A percentile compares a stretch with the other conserved stretches of the same genome.
These are phyloP conservation scores for Acheta domesticus DNA, from an alignment of 2,888 invertebrate genomes.

Conservation along the genomic window DNA sequence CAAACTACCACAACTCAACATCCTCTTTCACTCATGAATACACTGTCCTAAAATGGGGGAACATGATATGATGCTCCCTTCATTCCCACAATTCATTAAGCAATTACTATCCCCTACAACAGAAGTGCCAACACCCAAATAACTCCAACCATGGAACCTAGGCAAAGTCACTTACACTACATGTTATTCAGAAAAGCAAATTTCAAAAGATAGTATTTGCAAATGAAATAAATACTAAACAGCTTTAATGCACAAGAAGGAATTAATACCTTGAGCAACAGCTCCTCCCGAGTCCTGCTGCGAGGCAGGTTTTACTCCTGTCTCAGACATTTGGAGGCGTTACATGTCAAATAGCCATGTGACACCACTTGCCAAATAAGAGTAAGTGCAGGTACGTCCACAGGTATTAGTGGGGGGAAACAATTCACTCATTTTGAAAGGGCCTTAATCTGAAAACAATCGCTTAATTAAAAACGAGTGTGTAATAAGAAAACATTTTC, in stretches of 20 bases:
- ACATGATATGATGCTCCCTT: conserved; percentile 1
- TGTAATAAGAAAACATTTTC: too few relatives aligned
- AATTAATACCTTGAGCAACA: conserved; percentile 32
- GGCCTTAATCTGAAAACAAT: background rate
- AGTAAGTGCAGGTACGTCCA: background rate
- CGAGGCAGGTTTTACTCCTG: conserved; percentile 37
- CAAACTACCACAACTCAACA: too few relatives aligned
- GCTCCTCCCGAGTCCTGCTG: conserved; percentile 36
- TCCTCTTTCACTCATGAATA: too few relatives aligned
- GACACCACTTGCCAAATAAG: conserved; percentile 28
- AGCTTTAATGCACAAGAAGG: background rate
- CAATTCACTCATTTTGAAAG: background rate
- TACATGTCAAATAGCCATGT: conserved; percentile 34
- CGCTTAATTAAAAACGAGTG: too few relatives aligned
- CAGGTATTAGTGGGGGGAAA: too few relatives aligned
- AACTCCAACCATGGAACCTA: background rate
- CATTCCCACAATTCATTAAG: conserved; percentile 18
- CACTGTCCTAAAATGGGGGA: background rate
- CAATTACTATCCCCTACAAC: background rate
- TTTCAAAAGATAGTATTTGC: background rate
- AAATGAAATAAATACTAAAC: background rate
- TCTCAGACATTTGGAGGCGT: conserved; percentile 40
- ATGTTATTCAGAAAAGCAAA: background rate
- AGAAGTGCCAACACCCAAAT: conserved; percentile 5
- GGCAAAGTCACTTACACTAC: background rate